phyloP scores from a whole-genome alignment of 2,797 vertebrate species.

The Sebastes matsubarae region DNA sequence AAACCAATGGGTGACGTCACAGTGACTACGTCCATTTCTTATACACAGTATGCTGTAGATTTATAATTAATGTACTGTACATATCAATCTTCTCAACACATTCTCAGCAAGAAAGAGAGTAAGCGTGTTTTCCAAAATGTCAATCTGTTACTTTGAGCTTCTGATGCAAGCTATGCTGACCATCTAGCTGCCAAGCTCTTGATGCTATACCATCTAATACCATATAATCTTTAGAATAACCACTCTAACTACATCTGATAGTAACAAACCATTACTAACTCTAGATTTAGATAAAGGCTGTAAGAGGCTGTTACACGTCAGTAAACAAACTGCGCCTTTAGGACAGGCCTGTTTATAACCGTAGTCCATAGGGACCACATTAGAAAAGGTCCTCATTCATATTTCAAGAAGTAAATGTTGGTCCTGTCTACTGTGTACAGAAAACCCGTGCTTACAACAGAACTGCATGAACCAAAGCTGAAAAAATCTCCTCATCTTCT shows the following conservation, averaged over 20 bases:
- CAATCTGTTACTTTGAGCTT: background rate
- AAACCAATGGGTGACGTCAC: too few relatives aligned
- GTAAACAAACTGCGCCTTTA: slow-evolving; percentile 34
- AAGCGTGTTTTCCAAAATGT: background rate
- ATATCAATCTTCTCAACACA: background rate
- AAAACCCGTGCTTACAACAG: slow-evolving; percentile 9
- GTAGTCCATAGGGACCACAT: slow-evolving; percentile 19
- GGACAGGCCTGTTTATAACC: slow-evolving; percentile 34
- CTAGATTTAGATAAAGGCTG: background rate
- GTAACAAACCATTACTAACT: background rate
- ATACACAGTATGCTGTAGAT: background rate
- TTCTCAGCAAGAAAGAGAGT: background rate
- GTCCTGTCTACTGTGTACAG: slow-evolving; percentile 7
- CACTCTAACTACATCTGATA: background rate
- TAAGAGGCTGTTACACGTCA: background rate
- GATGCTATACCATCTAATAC: background rate
- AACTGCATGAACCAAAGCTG: background rate
- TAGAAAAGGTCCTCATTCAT: slow-evolving; percentile 62
- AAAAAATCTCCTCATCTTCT: background rate
- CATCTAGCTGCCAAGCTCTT: background rate
- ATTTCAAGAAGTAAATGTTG: slow-evolving; percentile 56
- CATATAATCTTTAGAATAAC: background rate
- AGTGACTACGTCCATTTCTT: too few relatives aligned
- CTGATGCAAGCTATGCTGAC: background rate
- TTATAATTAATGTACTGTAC: background rate